Base-by-base conservation (phyloP, 2,113 vertebrate species). In the Anhinga rufa region DNA sequence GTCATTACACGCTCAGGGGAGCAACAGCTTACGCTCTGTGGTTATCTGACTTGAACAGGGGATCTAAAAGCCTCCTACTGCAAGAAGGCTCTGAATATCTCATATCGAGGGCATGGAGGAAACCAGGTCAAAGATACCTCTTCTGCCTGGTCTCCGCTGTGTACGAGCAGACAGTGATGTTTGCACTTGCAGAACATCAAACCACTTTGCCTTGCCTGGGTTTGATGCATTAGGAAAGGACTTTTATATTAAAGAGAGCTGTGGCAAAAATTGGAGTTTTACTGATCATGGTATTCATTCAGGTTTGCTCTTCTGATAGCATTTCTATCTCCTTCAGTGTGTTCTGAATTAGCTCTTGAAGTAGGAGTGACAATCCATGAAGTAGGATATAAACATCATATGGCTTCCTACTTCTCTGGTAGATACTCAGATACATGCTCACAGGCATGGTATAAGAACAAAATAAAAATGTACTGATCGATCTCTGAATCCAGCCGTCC, bases 331-430 rank as follows among this genome's bases (percentile, higher is more conserved):
- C 7, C 71, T 88, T 88, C 48, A 26, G 72, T 9, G 20, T 81
- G 80, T 91, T 92, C 94, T 78, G 76, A 92, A 66, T 92, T 88
- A 93, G 94, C 82, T 81, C 68, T 49, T 80, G 72, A 61, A 82
- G 88, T 49, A 78, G 92, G 88, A 94, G 76, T 86, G 76, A 51
- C 12, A 88, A 54, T 61, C 76, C 68, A 2, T 68, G 70, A 92
- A 82, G 79, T 52, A 82, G 60, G 68, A 86, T 88, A 12, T 78
- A 91, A 94, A 93, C 94, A 93, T 92, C 75, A 44, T 49, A 69
- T 80, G 86, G 88, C 76, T 96, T 71, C 60, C 80, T 83, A 1
- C 86, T 93, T 86, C 82, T 72, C 70, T 88, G 86, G 66, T 36
- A 86, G 54, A 48, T 36, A 51, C 8, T 76, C 34, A 40, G 66